Percentiles rank a stretch among this genome's conserved stretches.
Evolutionary conservation across 2,888 invertebrate species (phyloP).

Genomic region (Papilio elwesi): DNA sequence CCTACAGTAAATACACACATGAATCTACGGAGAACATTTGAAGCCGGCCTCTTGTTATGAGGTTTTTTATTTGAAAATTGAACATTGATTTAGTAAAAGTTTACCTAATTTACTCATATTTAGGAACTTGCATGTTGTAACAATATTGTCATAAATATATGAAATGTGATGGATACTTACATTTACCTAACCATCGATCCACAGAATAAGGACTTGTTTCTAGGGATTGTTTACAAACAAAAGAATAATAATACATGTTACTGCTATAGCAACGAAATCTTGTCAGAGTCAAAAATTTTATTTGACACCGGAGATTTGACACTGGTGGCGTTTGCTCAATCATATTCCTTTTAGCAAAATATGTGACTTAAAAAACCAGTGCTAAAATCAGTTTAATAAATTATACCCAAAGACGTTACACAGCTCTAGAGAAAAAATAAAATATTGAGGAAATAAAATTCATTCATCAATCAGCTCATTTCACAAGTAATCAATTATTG

Average conservation of each 20-base stretch:
- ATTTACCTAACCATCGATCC: slow-evolving; percentile 9
- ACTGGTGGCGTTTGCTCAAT: neutral
- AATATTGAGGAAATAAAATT: no score
- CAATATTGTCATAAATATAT: neutral
- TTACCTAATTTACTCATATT: neutral
- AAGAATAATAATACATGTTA: slow-evolving; percentile 30
- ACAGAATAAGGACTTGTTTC: slow-evolving; percentile 8
- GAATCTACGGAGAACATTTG: neutral
- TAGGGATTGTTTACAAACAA: slow-evolving; percentile 39
- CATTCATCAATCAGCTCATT: no score
- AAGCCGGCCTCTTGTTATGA: no score
- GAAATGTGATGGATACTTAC: slow-evolving; percentile 11
- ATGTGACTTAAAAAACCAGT: no score
- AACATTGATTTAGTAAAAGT: neutral
- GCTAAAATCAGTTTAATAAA: no score
- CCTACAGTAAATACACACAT: no score
- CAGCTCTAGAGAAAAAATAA: no score
- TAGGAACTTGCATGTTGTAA: neutral
- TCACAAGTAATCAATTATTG: no score
- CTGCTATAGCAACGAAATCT: slow-evolving; percentile 42
- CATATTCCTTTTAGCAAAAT: neutral
- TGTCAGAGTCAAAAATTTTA: neutral
- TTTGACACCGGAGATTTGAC: neutral
- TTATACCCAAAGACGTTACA: no score
- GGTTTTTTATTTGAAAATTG: neutral